Evolutionary conservation across 2,113 vertebrate genomes (phyloP), one percentile per base, ranked within the genome.

Genomic region (Mirza zaza): DNA sequence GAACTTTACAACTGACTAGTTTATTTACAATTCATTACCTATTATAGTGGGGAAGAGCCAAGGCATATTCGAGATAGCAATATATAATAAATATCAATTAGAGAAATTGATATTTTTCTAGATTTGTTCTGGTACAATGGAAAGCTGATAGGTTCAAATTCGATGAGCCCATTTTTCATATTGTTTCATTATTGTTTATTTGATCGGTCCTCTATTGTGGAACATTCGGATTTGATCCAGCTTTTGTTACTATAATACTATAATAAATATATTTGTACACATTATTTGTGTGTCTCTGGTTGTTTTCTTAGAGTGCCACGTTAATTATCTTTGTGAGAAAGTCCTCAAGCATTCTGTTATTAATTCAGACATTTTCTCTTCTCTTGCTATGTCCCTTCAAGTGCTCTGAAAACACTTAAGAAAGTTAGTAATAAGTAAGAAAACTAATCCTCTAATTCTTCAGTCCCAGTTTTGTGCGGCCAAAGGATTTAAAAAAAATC

Each of bases 301-400:
- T 88, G 34, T 91, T 94, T 87, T 52, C 61, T 76, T 59, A 59
- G 4, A 87, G 36, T 27, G 5, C 10, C 27, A n/a, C 50, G 4
- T 84, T 80, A 79, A 55, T 85, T 73, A 67, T 32, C 63, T 77
- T 88, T 89, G 27, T 42, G 84, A 84, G 36, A 91, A 88, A 88
- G 65, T 88, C 12, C 52, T 71, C 34, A 20, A 71, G 75, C 87
- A 70, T 71, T 27, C 20, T 90, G 67, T 8, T 17, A 55, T 71
- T n/a, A 82, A 50, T 94, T 81, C 42, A 70, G 20, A 63, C 12
- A 39, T 1, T 73, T 75, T 68, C 18, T 39, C n/a, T 23, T 63
- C 70, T n/a, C 32, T 10, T 36, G 34, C 34, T 57, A 68, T 13
- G 6, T 61, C 29, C 25, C n/a, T 68, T 90, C 81, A 96, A 48